phyloP scores from a whole-genome alignment of 2,888 invertebrate species.

The Phorcus lineatus region DNA sequence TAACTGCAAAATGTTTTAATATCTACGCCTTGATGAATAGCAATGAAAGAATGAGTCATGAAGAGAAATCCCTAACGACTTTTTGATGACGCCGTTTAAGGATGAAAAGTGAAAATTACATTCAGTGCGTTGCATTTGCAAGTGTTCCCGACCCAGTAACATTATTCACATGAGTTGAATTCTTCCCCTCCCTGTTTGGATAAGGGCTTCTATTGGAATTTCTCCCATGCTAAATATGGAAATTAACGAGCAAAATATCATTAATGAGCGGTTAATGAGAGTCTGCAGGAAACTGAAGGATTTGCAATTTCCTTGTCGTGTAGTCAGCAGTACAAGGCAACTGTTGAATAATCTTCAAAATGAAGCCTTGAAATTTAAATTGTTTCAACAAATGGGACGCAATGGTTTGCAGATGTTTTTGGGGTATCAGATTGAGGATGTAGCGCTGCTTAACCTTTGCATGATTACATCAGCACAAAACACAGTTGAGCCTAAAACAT shows the following conservation, averaged over 20 bases:
- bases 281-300: neutral
- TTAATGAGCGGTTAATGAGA: constrained; percentile 4
- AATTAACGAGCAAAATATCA: neutral
- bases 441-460: neutral
- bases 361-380: neutral
- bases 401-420: neutral
- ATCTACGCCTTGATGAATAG: neutral
- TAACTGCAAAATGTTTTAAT: too few relatives aligned
- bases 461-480: neutral
- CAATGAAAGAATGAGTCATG: neutral
- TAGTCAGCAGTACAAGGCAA: neutral
- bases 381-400: neutral
- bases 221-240: neutral
- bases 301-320: constrained; percentile 3
- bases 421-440: neutral
- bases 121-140: neutral
- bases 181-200: neutral
- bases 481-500: neutral
- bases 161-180: neutral
- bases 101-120: neutral
- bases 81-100: neutral
- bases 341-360: neutral
- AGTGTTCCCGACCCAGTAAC: neutral
- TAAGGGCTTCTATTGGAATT: neutral
- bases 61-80: neutral